These are phyloP conservation scores for Gymnoscopelus microlampas DNA, from an alignment of 2,797 vertebrate genomes.

Conservation along the genomic window DNA sequence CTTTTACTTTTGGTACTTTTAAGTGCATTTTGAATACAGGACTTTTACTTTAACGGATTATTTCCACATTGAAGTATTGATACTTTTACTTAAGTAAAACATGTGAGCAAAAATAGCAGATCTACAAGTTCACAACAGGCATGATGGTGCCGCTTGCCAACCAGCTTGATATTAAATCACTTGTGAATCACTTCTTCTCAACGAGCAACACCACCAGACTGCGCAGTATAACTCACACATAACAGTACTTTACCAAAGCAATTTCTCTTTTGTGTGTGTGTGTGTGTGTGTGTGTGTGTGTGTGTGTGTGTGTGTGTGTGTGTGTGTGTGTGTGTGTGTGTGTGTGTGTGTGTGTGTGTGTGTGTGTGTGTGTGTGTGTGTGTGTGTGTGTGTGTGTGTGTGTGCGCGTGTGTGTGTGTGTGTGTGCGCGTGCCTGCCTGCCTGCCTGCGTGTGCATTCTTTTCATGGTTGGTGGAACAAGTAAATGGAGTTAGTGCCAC, in stretches of 20 bases:
- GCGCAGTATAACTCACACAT: too few relatives aligned
- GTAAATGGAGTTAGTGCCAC: conserved; percentile 37
- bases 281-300: background rate
- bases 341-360: background rate
- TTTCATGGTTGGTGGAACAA: conserved; percentile 37
- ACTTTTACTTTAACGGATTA: too few relatives aligned
- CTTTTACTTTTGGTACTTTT: too few relatives aligned
- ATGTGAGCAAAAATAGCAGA: too few relatives aligned
- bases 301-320: background rate
- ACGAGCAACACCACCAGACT: too few relatives aligned
- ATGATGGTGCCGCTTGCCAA: too few relatives aligned
- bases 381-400: conserved; percentile 10
- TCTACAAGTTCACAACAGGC: too few relatives aligned
- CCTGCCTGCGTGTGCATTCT: conserved; percentile 10
- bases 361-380: conserved; percentile 8
- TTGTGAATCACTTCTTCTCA: too few relatives aligned
- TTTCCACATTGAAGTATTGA: too few relatives aligned
- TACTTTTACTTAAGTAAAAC: too few relatives aligned
- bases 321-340: background rate
- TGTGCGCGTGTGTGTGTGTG: conserved; percentile 2
- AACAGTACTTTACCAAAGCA: conserved; percentile 7
- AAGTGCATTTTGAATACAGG: too few relatives aligned
- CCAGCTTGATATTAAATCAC: too few relatives aligned
- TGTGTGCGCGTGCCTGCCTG: background rate
- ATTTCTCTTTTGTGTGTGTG: background rate